phyloP scores from a whole-genome alignment of 2,113 vertebrate species.

The Oceanites oceanicus region DNA sequence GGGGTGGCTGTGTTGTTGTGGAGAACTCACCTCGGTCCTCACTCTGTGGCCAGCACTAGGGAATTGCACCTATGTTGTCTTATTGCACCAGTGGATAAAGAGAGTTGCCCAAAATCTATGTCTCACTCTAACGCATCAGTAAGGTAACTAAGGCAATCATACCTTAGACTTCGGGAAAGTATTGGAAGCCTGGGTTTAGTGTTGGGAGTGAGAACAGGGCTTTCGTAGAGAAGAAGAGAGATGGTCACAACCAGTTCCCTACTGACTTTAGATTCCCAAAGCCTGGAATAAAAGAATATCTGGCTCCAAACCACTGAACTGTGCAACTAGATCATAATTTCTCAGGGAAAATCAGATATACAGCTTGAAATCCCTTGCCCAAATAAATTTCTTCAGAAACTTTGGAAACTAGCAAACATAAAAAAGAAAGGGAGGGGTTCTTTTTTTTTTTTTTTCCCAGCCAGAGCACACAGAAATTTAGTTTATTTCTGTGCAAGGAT shows the following conservation, averaged over 20 bases:
- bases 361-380: not conserved
- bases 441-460: not conserved
- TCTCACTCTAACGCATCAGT: not conserved
- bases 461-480: not conserved
- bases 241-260: not conserved
- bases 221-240: not conserved
- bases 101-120: not conserved
- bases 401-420: not conserved
- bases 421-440: not conserved
- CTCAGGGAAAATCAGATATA: not conserved
- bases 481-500: slow-evolving; percentile 11
- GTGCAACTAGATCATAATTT: not conserved
- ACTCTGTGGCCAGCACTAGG: not conserved
- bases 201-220: not conserved
- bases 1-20: not conserved
- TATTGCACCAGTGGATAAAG: not conserved
- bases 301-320: not conserved
- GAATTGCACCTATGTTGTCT: not conserved
- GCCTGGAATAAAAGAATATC: not conserved
- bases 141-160: not conserved
- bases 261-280: not conserved
- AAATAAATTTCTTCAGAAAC: not conserved
- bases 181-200: not conserved
- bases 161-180: not conserved
- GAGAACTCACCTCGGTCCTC: not conserved